Percentiles rank a stretch among this genome's conserved stretches.
Conservation (phyloP, 37 sponge, comb jelly and placozoan species). For the Oscarella lobularis region DNA sequence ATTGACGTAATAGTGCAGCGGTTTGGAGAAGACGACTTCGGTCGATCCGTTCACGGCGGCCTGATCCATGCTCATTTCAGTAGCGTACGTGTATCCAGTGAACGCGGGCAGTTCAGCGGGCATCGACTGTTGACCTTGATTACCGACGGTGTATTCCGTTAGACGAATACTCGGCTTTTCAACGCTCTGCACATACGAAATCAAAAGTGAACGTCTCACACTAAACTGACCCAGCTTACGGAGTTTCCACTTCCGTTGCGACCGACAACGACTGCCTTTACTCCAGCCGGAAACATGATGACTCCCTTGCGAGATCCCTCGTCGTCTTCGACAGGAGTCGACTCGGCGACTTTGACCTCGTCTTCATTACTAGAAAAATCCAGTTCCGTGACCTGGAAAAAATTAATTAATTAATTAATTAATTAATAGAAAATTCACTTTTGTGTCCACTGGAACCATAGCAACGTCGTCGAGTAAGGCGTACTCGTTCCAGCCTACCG, state of each 20-base stretch:
- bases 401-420: neutral
- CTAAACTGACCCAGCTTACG: too few species aligned
- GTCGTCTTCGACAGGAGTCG: neutral
- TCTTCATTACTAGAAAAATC: neutral
- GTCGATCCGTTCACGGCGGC: neutral
- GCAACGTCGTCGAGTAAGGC: neutral
- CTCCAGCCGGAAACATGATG: neutral
- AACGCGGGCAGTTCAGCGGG: neutral
- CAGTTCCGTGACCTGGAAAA: neutral
- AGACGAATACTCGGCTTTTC: neutral
- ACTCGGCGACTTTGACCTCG: neutral
- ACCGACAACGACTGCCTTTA: neutral
- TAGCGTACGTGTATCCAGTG: neutral
- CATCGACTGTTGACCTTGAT: neutral
- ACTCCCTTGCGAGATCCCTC: neutral
- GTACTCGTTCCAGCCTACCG: neutral
- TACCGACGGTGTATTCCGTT: neutral
- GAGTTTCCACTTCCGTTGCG: neutral
- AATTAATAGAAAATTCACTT: neutral
- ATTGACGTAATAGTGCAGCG: neutral
- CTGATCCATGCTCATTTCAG: neutral
- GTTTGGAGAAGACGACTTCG: neutral
- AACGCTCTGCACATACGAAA: neutral
- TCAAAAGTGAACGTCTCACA: too few species aligned
- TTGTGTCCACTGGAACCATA: neutral